Percentiles rank a stretch among this genome's conserved stretches.
Conservation (phyloP, 2,888 invertebrate species). For the Lottia scabra region DNA sequence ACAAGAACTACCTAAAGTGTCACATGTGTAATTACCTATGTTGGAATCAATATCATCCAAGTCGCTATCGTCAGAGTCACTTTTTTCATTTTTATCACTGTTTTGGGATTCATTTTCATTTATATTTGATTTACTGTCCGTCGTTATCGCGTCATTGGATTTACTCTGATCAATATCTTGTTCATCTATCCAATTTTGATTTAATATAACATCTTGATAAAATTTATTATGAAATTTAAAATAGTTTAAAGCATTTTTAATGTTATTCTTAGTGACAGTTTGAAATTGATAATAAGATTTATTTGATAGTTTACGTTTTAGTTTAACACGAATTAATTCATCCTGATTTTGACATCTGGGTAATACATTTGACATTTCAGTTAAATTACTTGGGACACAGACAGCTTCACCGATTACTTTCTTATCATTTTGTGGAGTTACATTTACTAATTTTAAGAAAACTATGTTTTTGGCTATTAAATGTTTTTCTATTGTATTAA, state of each 20-base stretch:
- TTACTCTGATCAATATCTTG: background rate
- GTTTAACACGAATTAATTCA: background rate
- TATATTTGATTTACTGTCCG: too few species aligned
- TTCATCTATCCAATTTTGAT: background rate
- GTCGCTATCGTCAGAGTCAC: background rate
- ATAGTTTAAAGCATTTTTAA: background rate
- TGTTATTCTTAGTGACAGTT: background rate
- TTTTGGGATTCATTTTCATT: too few species aligned
- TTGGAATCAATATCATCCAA: background rate
- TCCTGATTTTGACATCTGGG: background rate
- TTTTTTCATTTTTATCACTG: too few species aligned
- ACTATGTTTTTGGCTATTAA: background rate
- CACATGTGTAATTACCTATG: background rate
- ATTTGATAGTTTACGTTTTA: background rate
- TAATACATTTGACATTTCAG: background rate
- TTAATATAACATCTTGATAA: background rate
- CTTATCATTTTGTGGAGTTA: background rate
- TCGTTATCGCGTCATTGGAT: too few species aligned
- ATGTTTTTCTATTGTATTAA: background rate
- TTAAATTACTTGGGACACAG: background rate
- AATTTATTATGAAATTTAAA: background rate
- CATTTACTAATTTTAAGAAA: background rate
- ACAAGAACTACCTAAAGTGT: slow-evolving; percentile 24
- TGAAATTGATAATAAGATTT: background rate
- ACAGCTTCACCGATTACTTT: background rate